These are phyloP conservation scores for Lagopus muta DNA, from an alignment of 2,113 vertebrate species.

Conservation along the genomic window DNA sequence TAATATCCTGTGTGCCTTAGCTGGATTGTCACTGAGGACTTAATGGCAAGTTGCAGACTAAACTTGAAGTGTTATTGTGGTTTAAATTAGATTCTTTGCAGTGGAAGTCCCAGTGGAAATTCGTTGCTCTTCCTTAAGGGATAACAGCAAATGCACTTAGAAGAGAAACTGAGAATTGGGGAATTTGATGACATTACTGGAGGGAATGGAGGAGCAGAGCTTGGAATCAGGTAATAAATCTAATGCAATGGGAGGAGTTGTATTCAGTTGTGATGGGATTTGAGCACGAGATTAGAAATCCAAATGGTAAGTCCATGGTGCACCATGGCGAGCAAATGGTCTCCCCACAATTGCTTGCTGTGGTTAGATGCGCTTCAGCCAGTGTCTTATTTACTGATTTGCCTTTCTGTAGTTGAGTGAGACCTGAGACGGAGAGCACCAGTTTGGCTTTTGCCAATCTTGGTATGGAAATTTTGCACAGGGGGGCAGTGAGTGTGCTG, in stretches of 20 bases:
- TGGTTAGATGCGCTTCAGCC: rapidly evolving
- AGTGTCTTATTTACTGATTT: neutral
- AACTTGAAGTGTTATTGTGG: conserved; percentile 7
- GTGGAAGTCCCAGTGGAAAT: neutral
- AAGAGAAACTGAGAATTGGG: neutral
- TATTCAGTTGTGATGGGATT: neutral
- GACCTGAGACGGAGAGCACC: neutral
- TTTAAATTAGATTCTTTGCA: conserved; percentile 35
- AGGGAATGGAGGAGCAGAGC: neutral
- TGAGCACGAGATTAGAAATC: neutral
- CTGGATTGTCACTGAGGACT: neutral
- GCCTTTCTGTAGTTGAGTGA: neutral
- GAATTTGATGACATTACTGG: neutral
- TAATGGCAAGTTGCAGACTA: conserved; percentile 17
- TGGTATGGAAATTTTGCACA: rapidly evolving
- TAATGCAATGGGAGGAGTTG: neutral
- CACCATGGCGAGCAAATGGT: neutral
- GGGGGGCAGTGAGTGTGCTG: neutral
- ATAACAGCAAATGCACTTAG: neutral
- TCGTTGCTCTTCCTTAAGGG: neutral
- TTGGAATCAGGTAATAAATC: neutral
- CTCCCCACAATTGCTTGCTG: neutral
- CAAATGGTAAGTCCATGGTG: rapidly evolving
- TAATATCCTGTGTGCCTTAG: conserved; percentile 4
- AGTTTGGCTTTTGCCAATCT: neutral